Evolutionary conservation across 1,140 invertebrate species (phyloP).

Genomic region (Drosophila sulfurigaster): DNA sequence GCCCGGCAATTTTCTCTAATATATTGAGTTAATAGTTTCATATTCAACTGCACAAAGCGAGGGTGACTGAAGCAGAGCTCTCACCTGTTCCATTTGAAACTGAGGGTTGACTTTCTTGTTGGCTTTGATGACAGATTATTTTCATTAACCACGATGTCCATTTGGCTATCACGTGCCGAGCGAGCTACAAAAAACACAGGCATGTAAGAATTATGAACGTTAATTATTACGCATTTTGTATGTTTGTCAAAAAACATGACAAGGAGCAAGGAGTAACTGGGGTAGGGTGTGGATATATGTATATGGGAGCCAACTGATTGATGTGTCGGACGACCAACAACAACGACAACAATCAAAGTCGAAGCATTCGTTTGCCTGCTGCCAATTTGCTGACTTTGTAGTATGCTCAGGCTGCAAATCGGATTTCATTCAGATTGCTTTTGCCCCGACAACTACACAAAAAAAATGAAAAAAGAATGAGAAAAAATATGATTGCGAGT

Average conservation of each 20-base stretch:
- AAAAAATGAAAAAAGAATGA: conserved; percentile 20
- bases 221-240: conserved; percentile 74
- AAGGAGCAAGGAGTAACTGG: conserved; percentile 12
- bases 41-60: conserved; percentile 10
- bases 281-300: not conserved
- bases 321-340: conserved; percentile 45
- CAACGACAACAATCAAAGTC: conserved; percentile 36
- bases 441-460: conserved; percentile 34
- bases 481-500: conserved; percentile 58
- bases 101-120: conserved; percentile 46
- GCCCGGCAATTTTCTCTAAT: conserved; percentile 60
- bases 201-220: conserved; percentile 59
- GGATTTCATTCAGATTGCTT: conserved; percentile 69
- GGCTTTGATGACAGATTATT: conserved; percentile 84
- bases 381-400: conserved; percentile 76
- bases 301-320: conserved; percentile 44
- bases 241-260: conserved; percentile 65
- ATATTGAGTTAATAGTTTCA: conserved; percentile 78
- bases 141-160: conserved; percentile 69
- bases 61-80: not conserved
- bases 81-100: conserved; percentile 54
- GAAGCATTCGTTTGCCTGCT: conserved; percentile 38
- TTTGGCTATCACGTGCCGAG: conserved; percentile 41
- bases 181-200: not conserved
- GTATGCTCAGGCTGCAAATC: conserved; percentile 57